Evolutionary conservation across 2,888 invertebrate species (phyloP).

Genomic region (Silvanus unidentatus): DNA sequence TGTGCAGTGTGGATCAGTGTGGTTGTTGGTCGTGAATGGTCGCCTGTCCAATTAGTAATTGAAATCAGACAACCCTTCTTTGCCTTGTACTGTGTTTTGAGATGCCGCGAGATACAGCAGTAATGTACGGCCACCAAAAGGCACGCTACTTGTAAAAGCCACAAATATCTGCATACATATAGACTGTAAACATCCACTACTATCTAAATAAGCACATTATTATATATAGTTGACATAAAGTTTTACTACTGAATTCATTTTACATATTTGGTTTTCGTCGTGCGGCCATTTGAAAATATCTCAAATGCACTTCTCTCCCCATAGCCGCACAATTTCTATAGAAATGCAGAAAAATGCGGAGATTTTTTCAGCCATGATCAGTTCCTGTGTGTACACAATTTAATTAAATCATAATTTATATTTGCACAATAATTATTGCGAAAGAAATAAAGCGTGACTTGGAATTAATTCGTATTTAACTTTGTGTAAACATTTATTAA

Average conservation of each 20-base stretch:
- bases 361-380: no score
- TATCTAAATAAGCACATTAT: constrained; percentile 14
- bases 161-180: constrained; percentile 12
- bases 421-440: no score
- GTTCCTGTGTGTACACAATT: no score
- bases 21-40: constrained; percentile 26
- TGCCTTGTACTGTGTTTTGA: constrained; percentile 21
- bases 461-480: no score
- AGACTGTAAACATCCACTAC: constrained; percentile 9
- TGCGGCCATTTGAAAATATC: background rate
- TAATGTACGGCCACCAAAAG: constrained; percentile 29
- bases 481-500: no score
- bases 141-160: constrained; percentile 14
- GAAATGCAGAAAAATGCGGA: no score
- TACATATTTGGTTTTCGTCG: constrained; percentile 10
- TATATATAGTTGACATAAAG: constrained; percentile 8
- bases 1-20: constrained; percentile 24
- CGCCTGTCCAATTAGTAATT: constrained; percentile 40
- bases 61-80: constrained; percentile 37
- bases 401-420: no score
- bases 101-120: constrained; percentile 35
- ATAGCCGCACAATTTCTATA: no score
- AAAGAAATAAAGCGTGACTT: no score
- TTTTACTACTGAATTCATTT: constrained; percentile 8
- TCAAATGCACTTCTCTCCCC: no score